Conservation (phyloP, 2,113 vertebrate genomes). For the Percina caprodes region DNA sequence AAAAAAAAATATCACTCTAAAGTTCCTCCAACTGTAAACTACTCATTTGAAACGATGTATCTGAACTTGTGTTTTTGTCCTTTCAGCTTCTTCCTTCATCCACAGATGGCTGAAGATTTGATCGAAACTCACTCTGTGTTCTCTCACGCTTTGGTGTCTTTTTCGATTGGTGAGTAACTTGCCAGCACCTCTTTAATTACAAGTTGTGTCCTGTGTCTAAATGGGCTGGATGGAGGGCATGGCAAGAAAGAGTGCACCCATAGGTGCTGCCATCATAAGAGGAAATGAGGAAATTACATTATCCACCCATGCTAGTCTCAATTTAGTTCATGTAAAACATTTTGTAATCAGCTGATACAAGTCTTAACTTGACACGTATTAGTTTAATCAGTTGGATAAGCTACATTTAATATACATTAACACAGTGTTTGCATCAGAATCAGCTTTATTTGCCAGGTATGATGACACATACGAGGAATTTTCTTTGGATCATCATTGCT, state of each 20-base stretch:
- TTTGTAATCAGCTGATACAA: background rate
- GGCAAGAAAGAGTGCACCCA: background rate
- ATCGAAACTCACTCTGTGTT: conserved; percentile 86
- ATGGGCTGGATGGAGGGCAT: background rate
- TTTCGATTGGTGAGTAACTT: conserved; percentile 91
- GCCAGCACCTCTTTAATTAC: background rate
- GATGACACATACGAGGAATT: no score
- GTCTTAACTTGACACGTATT: background rate
- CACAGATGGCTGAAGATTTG: conserved; percentile 88
- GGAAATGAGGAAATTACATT: background rate
- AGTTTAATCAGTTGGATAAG: background rate
- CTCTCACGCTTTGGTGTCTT: conserved; percentile 88
- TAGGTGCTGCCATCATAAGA: conserved; percentile 11
- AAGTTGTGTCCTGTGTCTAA: background rate
- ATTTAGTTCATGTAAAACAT: background rate
- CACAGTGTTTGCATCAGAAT: background rate
- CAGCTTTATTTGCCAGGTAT: no score
- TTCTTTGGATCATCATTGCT: no score
- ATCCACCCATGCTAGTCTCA: background rate
- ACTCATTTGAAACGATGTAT: background rate
- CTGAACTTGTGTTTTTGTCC: conserved; percentile 1
- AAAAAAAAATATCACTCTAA: background rate
- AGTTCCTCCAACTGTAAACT: background rate
- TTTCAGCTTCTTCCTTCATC: conserved; percentile 89
- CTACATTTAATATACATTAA: no score